Evolutionary conservation across 2,888 invertebrate species (phyloP), one percentile per base, ranked within the genome.

Genomic region (Smittia sp.): DNA sequence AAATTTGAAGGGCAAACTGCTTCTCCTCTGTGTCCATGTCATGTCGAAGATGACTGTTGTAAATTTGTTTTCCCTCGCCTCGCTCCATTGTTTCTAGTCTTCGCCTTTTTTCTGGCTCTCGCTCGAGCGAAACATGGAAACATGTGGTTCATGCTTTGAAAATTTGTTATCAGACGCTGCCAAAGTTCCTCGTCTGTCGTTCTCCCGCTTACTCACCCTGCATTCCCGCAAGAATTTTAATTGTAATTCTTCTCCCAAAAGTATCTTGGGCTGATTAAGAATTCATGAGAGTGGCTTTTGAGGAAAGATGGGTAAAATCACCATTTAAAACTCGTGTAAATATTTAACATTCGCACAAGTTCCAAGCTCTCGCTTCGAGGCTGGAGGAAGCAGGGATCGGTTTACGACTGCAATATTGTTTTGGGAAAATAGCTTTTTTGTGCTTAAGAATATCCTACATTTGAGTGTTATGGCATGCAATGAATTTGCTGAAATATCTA

Each of bases 211-310:
- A 15, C 46, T 58, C 58, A 9, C 22, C 58, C 11, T 46, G 32
- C 32, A 46, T 11, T 22, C 15, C 25, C 63, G 27, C 63, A 69
- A 69, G 69, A 54, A 69, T 54, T 66, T 46, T 69, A 69, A 69
- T 69, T 69, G 52, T 69, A 69, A 69, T 69, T 54, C 25, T 69
- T 41, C 27, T 22, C 38, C 38, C 46, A 15, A 46, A 69, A 69
- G 52, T 54, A 69, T 52, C 25, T 69, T 67, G 39, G 69, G 52
- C 32, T 69, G 69, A 69, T 69, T 69, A 69, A 46, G 18, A 69
- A 69, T 69, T 69, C 69, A 69, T 69, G 69, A 69, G 46, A 63
- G 63, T 27, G 63, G 63, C 27, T 63, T 63, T 63, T 63, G 63
- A 24, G 63, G 25, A 24, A 63, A 63, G 27, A 63, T 27, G 27